Evolutionary conservation across 2,888 invertebrate genomes (phyloP), one percentile per base, ranked within the genome.

Genomic region (Idaea aversata): DNA sequence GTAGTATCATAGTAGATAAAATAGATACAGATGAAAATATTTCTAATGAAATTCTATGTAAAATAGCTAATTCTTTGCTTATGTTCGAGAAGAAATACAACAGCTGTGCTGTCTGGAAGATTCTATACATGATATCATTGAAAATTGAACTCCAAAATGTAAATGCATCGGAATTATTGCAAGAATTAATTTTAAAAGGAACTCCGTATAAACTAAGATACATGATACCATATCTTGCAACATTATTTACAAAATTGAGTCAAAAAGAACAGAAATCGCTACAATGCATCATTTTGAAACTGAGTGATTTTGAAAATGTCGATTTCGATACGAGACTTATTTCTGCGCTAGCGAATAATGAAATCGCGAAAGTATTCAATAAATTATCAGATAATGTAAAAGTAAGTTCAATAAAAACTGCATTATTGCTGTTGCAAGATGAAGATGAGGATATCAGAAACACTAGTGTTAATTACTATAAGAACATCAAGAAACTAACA

Each of bases 361-460:
- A 90, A 77, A 70, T 92, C 36, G 84, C 83, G 35, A 71, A 71
- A 58, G 69, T 72, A 16, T 86, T 90, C 72, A 36, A 69, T 6
- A 72, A 69, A 61, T 73, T 88, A 16, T 57, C 80, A 13, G 85
- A 88, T 73, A 66, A 69, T 59, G 72, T 85, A 35, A 92, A 86
- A 80, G 76, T 86, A 58, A 82, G 73, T 66, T 79, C 87, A 62
- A 82, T 93, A 57, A 84, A 87, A 77, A 81, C 90, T 60, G 88
- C 85, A 63, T 76, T 93, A n/a, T 80, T 87, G 59, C 80, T 94
- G 5, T 75, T 94, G 59, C 94, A 93, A 84, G 94, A 94, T 80
- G 94, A 94, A 76, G 90, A 94, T 74, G 84, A 87, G 65, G 88
- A 90, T 72, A 85, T 94, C 15, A 88, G 94, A 73, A 87, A 87